Evolutionary conservation across 2,113 vertebrate genomes (phyloP), one percentile per base, ranked within the genome.

Genomic region (Perca schrenkii): DNA sequence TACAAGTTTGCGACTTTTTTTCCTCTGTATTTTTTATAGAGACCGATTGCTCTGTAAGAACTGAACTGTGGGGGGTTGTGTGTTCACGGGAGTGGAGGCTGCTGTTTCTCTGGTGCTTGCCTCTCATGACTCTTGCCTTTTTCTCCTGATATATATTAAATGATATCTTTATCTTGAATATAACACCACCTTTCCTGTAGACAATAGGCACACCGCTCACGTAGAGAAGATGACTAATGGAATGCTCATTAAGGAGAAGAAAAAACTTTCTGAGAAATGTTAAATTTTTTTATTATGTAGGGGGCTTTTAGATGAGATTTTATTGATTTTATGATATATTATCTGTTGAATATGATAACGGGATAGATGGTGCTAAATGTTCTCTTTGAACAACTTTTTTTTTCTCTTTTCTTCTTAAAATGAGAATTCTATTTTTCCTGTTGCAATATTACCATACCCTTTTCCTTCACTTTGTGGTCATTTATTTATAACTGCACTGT

Each of bases 401-500:
- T 85, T 87, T 74, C 16, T 83, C 67, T 88, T 89, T 86, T 84
- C 77, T 90, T 93, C 79, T 92, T 88, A 83, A 93, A 92, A 92
- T 94, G 86, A 94, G 87, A 94, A 90, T 91, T 95, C 90, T 94
- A 94, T 95, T 95, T 94, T 95, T 95, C 93, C 91, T 95, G 92
- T 95, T 95, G 94, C 94, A 96, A 95, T 95, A 95, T 94, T 85
- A 91, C 88, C 90, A 80, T 92, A 84, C 86, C 89, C 83, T 83
- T 89, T 85, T 92, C 86, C 87, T 93, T 91, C 89, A 92, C 85
- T 94, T 95, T 94, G 92, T 95, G 93, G 92, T 95, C 92, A 89
- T 94, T 92, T 93, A 95, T 95, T 95, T 95, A 95, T 94, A 95
- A 94, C 94, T 96, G 95, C 95, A 96, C 95, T 96, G 95, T 95